Base-by-base conservation (phyloP, 2,113 vertebrate genomes). In the Hylia prasina region DNA sequence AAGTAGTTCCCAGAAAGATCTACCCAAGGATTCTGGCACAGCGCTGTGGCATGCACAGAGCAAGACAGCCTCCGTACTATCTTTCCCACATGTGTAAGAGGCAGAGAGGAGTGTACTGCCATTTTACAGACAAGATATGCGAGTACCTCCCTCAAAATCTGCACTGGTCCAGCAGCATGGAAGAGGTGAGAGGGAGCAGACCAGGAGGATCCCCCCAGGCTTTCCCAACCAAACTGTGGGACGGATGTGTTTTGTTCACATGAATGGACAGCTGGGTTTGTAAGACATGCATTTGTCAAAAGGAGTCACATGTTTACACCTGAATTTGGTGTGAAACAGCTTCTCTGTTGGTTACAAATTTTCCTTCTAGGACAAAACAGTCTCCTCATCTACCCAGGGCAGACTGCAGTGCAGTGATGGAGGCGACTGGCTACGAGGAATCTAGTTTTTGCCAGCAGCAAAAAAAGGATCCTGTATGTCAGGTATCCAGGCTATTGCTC, bases 211-310 rank as follows among this genome's bases (percentile, higher is more conserved):
- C 14, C 30, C 16, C 1, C 0, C 33, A 54, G 45, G 42, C 65
- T 86, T 82, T 80, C 42, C 13, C 0, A 2, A 5, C 25, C 3
- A 0, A 93, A 63, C 10, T 0, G 0, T 0, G 0, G n/a, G n/a
- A 58, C 4, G 1, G 48, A 72, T 28, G n/a, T 8, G 2, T 68
- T 85, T 90, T 82, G n/a, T 82, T 88, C 53, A 27, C 8, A 1
- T 25, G 17, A 51, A 88, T 85, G 13, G 15, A 76, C 58, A 63
- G 14, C 35, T 50, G 47, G 17, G 9, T 71, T 76, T 76, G n/a
- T 45, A 77, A 72, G 37, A 57, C 10, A 20, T 0, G 0, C 2
- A 2, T 83, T 73, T 47, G 30, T 77, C 57, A 87, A 50, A 51
- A 65, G 50, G 10, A 82, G 10, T 64, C 50, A n/a, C 9, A 27